These are phyloP conservation scores for Parthenolecanium corni DNA, from an alignment of 2,888 invertebrate genomes.

Conservation along the genomic window DNA sequence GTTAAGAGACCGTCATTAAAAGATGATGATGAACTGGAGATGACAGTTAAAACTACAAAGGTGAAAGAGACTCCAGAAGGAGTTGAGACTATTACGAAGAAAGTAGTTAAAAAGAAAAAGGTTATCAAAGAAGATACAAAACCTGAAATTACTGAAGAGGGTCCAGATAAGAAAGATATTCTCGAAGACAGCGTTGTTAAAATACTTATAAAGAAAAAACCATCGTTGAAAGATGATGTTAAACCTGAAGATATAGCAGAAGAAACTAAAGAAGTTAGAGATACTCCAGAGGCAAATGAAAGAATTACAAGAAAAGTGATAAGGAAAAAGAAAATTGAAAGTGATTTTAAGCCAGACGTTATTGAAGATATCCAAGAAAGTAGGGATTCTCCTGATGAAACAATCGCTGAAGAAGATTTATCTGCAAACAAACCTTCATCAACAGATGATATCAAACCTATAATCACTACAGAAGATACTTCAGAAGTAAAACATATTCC, in stretches of 20 bases:
- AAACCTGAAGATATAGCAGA: neutral
- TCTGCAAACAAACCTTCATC: no score
- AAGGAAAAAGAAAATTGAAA: conserved; percentile 19
- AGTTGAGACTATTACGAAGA: neutral
- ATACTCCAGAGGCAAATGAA: conserved; percentile 15
- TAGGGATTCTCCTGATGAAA: conserved; percentile 38
- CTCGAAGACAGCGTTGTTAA: conserved; percentile 35
- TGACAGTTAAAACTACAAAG: neutral
- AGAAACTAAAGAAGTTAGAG: neutral
- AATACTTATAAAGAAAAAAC: conserved; percentile 35
- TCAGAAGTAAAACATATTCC: no score
- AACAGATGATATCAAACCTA: no score
- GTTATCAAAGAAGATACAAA: conserved; percentile 32
- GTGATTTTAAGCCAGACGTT: conserved; percentile 30
- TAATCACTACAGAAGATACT: no score
- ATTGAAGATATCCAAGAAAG: conserved; percentile 29
- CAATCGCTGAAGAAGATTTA: conserved; percentile 33
- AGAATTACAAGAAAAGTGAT: conserved; percentile 6
- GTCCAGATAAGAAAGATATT: conserved; percentile 35
- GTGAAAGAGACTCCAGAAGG: neutral
- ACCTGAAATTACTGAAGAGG: conserved; percentile 35
- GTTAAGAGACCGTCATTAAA: neutral
- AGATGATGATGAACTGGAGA: no score
- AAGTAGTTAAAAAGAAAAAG: neutral
- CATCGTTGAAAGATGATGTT: neutral